Conservation (phyloP, 2,113 vertebrate genomes). For the Eolophus roseicapilla region DNA sequence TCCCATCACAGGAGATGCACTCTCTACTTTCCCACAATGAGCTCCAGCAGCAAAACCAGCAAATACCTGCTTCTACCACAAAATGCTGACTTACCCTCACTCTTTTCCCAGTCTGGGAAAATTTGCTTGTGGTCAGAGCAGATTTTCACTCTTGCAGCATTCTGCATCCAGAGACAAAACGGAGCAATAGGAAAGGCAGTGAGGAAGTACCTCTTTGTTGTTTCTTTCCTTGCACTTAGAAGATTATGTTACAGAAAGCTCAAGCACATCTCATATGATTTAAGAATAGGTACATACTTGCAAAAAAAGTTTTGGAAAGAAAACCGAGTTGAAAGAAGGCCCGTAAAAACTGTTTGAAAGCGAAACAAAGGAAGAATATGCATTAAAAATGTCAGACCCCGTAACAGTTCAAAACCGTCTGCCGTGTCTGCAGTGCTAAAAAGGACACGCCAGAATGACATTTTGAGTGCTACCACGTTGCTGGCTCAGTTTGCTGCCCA, state of each 20-base stretch:
- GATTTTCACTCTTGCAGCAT: background rate
- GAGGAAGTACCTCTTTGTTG: fast-evolving
- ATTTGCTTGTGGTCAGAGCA: background rate
- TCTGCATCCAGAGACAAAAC: background rate
- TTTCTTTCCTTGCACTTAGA: background rate
- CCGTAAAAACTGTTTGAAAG: background rate
- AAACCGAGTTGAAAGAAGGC: background rate
- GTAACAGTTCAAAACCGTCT: background rate
- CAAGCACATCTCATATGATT: background rate
- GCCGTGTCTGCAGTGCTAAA: background rate
- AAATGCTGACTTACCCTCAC: background rate
- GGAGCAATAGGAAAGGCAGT: background rate
- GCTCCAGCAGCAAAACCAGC: background rate
- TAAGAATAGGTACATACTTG: background rate
- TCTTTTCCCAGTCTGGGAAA: background rate
- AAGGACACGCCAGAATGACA: background rate
- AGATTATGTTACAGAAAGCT: background rate
- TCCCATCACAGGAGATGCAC: fast-evolving
- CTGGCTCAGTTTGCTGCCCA: background rate
- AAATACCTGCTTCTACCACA: background rate
- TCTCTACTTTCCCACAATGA: background rate
- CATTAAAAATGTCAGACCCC: background rate
- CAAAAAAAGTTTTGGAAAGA: background rate
- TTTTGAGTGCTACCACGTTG: background rate
- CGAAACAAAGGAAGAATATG: background rate